A percentile compares a stretch with the other conserved stretches of the same genome.
These are phyloP conservation scores for Porites lutea DNA, from an alignment of 64 coral and sea anemone genomes.

Conservation along the genomic window DNA sequence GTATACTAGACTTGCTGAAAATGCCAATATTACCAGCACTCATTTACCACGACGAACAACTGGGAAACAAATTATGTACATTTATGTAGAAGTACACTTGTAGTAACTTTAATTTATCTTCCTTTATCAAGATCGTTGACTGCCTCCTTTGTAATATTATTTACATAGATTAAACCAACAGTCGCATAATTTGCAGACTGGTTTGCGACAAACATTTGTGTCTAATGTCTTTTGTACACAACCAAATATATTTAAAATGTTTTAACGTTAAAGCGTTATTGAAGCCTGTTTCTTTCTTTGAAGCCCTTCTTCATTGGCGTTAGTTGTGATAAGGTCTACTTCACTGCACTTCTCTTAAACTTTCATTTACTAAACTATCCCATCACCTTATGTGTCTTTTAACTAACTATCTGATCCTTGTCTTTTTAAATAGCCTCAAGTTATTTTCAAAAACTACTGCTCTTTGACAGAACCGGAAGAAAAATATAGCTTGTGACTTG, in stretches of 20 bases:
- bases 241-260: too few relatives aligned
- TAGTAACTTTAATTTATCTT: not conserved
- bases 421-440: not conserved
- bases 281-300: too few relatives aligned
- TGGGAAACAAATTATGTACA: too few relatives aligned
- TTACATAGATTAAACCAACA: conserved; percentile 43
- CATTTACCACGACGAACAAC: too few relatives aligned
- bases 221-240: too few relatives aligned
- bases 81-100: too few relatives aligned
- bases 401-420: not conserved
- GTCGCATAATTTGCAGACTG: not conserved
- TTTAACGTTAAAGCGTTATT: too few relatives aligned
- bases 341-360: not conserved
- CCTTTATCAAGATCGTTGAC: not conserved
- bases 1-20: not conserved
- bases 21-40: not conserved
- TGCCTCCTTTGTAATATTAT: conserved; percentile 9
- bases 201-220: not conserved
- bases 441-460: too few relatives aligned
- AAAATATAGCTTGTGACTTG: too few relatives aligned
- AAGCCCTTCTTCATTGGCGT: not conserved
- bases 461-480: too few relatives aligned
- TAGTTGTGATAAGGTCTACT: not conserved
- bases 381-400: not conserved
- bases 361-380: too few relatives aligned